Evolutionary conservation across 1,140 invertebrate genomes (phyloP).

Genomic region (Drosophila willistoni): DNA sequence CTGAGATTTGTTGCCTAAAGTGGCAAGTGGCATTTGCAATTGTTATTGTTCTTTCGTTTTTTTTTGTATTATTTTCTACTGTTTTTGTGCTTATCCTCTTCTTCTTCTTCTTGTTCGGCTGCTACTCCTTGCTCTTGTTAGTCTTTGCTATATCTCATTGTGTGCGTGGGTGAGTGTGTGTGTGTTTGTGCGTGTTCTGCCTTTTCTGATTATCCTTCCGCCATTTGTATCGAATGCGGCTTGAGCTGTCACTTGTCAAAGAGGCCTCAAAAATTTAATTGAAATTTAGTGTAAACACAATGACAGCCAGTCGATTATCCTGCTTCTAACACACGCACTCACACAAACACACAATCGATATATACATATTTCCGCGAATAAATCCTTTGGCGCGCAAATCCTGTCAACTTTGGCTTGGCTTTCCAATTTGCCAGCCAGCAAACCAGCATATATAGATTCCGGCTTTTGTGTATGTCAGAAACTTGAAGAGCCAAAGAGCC

Average conservation of each 20-base stretch:
- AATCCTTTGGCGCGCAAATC: constrained; percentile 72
- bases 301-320: constrained; percentile 78
- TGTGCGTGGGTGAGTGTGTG: constrained; percentile 17
- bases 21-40: constrained; percentile 69
- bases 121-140: constrained; percentile 14
- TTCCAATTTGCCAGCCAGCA: constrained; percentile 56
- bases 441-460: constrained; percentile 33
- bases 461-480: constrained; percentile 72
- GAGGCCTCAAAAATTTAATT: constrained; percentile 75
- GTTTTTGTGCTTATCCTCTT: constrained; percentile 9
- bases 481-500: constrained; percentile 35
- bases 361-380: constrained; percentile 48
- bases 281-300: constrained; percentile 81
- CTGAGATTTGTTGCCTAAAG: constrained; percentile 67
- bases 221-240: constrained; percentile 34
- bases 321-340: constrained; percentile 33
- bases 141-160: constrained; percentile 5
- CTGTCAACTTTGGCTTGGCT: constrained; percentile 69
- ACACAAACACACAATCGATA: constrained; percentile 1
- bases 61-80: not conserved
- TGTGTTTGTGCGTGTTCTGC: not conserved
- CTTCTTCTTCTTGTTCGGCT: constrained; percentile 18
- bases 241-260: constrained; percentile 64
- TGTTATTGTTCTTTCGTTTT: constrained; percentile 46
- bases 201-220: constrained; percentile 15